Base-by-base conservation (phyloP, 2,797 vertebrate genomes). In the Emys orbicularis region DNA sequence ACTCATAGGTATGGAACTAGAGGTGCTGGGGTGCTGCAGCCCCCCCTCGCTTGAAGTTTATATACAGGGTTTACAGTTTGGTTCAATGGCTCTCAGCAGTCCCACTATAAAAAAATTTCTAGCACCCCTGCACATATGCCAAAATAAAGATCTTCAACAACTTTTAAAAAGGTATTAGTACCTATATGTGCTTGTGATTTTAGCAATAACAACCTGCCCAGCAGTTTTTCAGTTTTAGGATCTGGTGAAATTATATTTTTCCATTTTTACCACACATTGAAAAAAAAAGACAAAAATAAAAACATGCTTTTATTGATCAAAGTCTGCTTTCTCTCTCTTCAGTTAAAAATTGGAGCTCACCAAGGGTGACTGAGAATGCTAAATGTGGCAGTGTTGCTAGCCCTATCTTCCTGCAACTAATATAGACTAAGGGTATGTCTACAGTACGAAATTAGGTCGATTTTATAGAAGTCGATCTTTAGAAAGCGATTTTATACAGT, bases 241-340 rank as follows among this genome's bases (percentile, higher is more conserved):
- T 85, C 87, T 52, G 89, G 41, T 54, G 50, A 31, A 31, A 0
- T 81, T 76, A n/a, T 52, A 8, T 56, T 80, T 95, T 90, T 89
- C 54, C 25, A 6, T 59, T 80, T 95, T 90, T 89, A 59, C 25
- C 8, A 54, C 25, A 83, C 34, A 41, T 29, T 83, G 47, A 47
- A 83, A 21, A 68, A 68, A 37, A 21, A 34, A n/a, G 16, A 21
- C 31, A 21, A n/a, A 68, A 37, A 68, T 68, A 68, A 90, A 84
- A 59, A 0, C n/a, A 8, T 65, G 31, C 68, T 91, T 88, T 44
- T 90, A 3, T 91, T 96, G 54, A 61, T 90, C 79, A 53, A 37
- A 54, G 87, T 83, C 61, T 44, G 47, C 31, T 90, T 87, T 52
- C 41, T 90, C 95, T 90, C 77, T 82, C 9, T 47, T 93, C 82